Base-by-base conservation (phyloP, 2,888 invertebrate species). In the Phlogophora meticulosa region DNA sequence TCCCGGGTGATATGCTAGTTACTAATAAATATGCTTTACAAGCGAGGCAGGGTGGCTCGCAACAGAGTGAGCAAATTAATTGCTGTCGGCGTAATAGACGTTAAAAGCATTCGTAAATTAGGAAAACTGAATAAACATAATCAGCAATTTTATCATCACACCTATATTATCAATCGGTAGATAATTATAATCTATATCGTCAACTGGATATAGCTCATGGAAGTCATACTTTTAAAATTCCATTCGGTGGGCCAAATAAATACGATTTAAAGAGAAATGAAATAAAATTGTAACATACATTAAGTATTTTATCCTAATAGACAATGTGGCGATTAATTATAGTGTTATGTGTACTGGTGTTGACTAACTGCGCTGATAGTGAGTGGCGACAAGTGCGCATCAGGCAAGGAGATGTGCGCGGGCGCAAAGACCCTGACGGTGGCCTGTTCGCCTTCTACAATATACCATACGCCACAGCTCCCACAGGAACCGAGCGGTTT, bases 381-480 rank as follows among this genome's bases (percentile, higher is more conserved):
- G 69, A 78, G 24, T 83, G 85, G 42, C 68, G 56, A 24, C 22
- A 82, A 32, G 85, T 90, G 10, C 67, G 76, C n/a, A 87, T 77
- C 2, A 36, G 52, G 0, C 89, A 89, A 65, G 91, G 90, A 1
- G 81, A 82, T 0, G 87, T 91, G 15, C 81, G 83, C 4, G 91
- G 91, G 0, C 88, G 85, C 53, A 85, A 72, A 40, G 85, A 86
- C 4, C 71, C 82, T 0, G 75, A 68, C 5, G 70, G 79, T 7
- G 84, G 84, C n/a, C 63, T 87, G 7, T 91, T 78, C 53, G 71
- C 70, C 2, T 92, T 89, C 63, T 81, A 88, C 22, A 82, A 83
- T 34, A 89, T 92, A 7, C 90, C 91, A 0, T 92, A 90, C 48
- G 91, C 91, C 0, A 89, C 84, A 0, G 87, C 81, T 1, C 91